Evolutionary conservation across 2,888 invertebrate genomes (phyloP), one percentile per base, ranked within the genome.

Genomic region (Eristalis intricaria): DNA sequence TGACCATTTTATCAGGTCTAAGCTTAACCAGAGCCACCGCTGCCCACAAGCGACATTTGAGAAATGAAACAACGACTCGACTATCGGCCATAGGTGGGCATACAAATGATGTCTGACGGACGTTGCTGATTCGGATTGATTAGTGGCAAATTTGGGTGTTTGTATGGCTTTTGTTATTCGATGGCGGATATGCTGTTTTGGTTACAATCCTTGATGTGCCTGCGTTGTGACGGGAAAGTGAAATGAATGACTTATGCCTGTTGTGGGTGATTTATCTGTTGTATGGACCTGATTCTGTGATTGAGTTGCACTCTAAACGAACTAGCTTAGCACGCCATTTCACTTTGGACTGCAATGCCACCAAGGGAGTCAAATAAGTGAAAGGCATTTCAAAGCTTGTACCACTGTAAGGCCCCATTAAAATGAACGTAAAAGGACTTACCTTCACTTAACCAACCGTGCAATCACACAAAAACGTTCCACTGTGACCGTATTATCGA

Each of bases 1-100:
- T 84, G 84, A 80, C 84, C 63, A 76, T 71, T 76, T 76, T 58
- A 71, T 13, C 50, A 63, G 58, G 40, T 63, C 56, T 63, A 56
- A 73, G 80, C 66, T 80, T 71, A 56, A 61, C 38, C 65, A 69
- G 61, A 73, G 63, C 64, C 43, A 58, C n/a, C n/a, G n/a, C 69
- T 50, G 23, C 63, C 68, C 43, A 77, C 43, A 68, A 61, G 61
- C 68, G 76, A 68, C 61, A 61, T 77, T 50, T 50, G 19, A 19
- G 19, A 50, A 50, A 50, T 50, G 50, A 50, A 50, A 19, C 19
- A 43, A n/a, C 43, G 50, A 50, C 50, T 19, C 50, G 50, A 19
- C 19, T 50, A 19, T 50, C 50, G 19, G 19, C 19, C 19, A 50
- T 7, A 19, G 19, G 50, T 8, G 8, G 50, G 50, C 7, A 50